Conservation (phyloP, 2,888 invertebrate species). For the Zeuzera pyrina region DNA sequence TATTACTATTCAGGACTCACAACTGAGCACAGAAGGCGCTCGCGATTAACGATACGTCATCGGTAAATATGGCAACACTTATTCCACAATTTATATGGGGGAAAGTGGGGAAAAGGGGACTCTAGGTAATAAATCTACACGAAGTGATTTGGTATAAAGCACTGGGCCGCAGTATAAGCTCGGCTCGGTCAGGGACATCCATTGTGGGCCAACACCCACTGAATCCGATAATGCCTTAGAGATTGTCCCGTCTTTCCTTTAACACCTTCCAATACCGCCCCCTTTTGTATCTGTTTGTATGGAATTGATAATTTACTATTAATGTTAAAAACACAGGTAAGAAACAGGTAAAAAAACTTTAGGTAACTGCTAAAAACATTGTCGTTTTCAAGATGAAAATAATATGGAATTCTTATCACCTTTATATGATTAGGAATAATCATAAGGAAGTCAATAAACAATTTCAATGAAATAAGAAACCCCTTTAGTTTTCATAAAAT, state of each 20-base stretch:
- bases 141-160: conserved; percentile 71
- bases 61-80: conserved; percentile 71
- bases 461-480: too few relatives aligned
- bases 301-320: neutral
- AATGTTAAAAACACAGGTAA: neutral
- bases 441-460: too few relatives aligned
- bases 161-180: conserved; percentile 63
- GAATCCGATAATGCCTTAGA: conserved; percentile 69
- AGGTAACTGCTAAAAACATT: too few relatives aligned
- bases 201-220: conserved; percentile 58
- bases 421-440: too few relatives aligned
- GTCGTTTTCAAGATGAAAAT: too few relatives aligned
- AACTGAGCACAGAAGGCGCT: conserved; percentile 55
- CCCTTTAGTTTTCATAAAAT: too few relatives aligned
- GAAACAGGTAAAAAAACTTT: neutral
- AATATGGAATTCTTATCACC: too few relatives aligned
- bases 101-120: conserved; percentile 58
- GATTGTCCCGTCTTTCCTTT: conserved; percentile 67
- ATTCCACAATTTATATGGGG: conserved; percentile 64
- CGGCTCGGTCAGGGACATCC: conserved; percentile 59
- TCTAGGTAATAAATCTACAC: conserved; percentile 61
- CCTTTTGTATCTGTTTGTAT: conserved; percentile 24
- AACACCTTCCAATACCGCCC: conserved; percentile 51
- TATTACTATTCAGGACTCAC: conserved; percentile 53
- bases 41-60: conserved; percentile 67